Conservation (phyloP, 2,888 invertebrate genomes). For the Phyllotreta cruciferae region DNA sequence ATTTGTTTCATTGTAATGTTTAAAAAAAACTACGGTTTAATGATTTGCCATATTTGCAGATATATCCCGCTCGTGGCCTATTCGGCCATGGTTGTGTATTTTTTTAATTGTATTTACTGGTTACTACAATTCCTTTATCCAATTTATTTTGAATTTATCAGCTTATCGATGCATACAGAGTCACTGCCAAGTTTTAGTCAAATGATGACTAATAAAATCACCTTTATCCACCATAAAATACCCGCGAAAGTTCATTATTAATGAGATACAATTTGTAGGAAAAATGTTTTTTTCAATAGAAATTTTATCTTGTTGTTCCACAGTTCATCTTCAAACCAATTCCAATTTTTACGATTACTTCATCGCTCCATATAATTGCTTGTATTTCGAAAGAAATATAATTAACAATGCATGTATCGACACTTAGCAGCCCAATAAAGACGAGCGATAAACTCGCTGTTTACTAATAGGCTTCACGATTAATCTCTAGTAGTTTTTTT, state of each 20-base stretch:
- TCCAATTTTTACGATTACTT: constrained; percentile 1
- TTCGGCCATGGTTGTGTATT: constrained; percentile 28
- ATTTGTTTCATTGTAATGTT: constrained; percentile 33
- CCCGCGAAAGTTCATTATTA: too few relatives aligned
- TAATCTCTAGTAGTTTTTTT: background rate
- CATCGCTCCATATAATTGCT: constrained; percentile 9
- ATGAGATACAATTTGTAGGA: too few relatives aligned
- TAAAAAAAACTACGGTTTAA: constrained; percentile 27
- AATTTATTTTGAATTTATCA: too few relatives aligned
- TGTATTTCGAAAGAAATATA: constrained; percentile 21
- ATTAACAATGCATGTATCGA: constrained; percentile 33
- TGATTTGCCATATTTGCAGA: constrained; percentile 33
- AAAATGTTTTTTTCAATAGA: too few relatives aligned
- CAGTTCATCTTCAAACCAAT: background rate
- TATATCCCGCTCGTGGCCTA: constrained; percentile 29
- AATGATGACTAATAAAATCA: too few relatives aligned
- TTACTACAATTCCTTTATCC: too few relatives aligned
- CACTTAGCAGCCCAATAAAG: constrained; percentile 21
- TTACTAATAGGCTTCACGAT: constrained; percentile 3
- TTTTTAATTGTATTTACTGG: constrained; percentile 2
- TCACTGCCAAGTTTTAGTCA: too few relatives aligned
- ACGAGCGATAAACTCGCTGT: constrained; percentile 13
- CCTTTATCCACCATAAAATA: too few relatives aligned
- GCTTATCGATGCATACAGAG: background rate
- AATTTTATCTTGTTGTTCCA: too few relatives aligned